Evolutionary conservation across 2,888 invertebrate genomes (phyloP), one percentile per base, ranked within the genome.

Genomic region (Aspidapion aeneum): DNA sequence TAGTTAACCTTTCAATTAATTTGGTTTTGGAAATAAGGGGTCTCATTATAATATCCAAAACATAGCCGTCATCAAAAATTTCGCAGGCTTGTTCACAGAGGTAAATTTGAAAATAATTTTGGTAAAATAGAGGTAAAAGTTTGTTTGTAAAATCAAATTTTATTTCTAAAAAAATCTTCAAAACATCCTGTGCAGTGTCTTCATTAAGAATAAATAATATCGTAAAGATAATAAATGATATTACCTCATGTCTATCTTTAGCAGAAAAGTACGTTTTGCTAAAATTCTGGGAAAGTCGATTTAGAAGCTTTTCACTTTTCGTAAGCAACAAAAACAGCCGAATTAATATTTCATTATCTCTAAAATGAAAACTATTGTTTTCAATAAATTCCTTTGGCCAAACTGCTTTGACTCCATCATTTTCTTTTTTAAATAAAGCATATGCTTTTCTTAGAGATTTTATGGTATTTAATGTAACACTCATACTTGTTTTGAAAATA

Each of bases 11-110:
- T 54, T 68, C 51, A 16, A 79, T 64, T 9, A 72, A 57, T 18
- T 69, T 57, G 16, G 61, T 62, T 65, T 78, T 79, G 16, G 75
- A 73, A 69, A 83, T 77, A 21, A 86, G 74, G 1, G 85, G 84
- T 51, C 74, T 72, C 19, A 85, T 77, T 56, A 86, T 82, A 66
- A 81, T 81, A 50, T 83, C 79, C 1, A 84, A 77, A 19, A 84
- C 79, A 69, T 81, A 86, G 22, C 75, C 78, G 52, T 81, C 81
- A 63, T 85, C 85, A 69, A 84, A 86, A 69, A 78, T 72, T 52
- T 73, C 69, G 69, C 82, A 81, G 22, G 82, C 84, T 63, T 81
- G 75, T 75, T 82, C 79, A 16, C 83, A 79, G 65, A 84, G 78
- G 50, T 75, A 78, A 49, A 80, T 74, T 56, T 84, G 73, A 58